Conservation (phyloP, 2,113 vertebrate species). For the Dasyornis broadbenti region DNA sequence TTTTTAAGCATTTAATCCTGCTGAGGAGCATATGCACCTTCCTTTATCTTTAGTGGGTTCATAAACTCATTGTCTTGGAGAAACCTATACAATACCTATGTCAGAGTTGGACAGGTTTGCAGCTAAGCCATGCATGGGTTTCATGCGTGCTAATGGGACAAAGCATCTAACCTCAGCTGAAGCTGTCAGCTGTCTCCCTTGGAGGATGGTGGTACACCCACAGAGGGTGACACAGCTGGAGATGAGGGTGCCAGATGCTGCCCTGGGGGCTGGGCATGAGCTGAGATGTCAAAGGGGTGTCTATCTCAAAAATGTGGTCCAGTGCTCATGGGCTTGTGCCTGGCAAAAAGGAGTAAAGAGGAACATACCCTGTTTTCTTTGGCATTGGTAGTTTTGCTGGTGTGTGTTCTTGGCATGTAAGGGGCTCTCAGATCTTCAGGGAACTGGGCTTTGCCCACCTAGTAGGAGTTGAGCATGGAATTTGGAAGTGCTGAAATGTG, state of each 20-base stretch:
- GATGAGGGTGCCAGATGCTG: background rate
- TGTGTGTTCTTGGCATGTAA: background rate
- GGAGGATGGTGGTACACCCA: background rate
- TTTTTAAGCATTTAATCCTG: background rate
- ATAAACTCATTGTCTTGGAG: background rate
- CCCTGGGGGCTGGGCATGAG: background rate
- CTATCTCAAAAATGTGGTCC: background rate
- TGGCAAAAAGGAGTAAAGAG: background rate
- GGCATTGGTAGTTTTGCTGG: fast-evolving
- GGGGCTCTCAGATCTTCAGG: background rate
- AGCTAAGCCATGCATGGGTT: background rate
- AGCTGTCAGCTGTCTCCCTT: background rate
- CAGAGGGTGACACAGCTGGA: background rate
- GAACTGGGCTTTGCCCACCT: background rate
- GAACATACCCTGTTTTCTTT: background rate
- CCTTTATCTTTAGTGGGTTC: background rate
- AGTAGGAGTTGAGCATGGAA: background rate
- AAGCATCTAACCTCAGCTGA: background rate
- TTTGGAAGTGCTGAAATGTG: background rate
- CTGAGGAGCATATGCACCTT: background rate
- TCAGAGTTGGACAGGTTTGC: background rate
- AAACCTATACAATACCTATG: fast-evolving
- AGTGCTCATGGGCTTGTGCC: background rate
- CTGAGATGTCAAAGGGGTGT: background rate
- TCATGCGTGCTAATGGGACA: background rate